Evolutionary conservation across 2,888 invertebrate genomes (phyloP).

Genomic region (Phorcus lineatus): DNA sequence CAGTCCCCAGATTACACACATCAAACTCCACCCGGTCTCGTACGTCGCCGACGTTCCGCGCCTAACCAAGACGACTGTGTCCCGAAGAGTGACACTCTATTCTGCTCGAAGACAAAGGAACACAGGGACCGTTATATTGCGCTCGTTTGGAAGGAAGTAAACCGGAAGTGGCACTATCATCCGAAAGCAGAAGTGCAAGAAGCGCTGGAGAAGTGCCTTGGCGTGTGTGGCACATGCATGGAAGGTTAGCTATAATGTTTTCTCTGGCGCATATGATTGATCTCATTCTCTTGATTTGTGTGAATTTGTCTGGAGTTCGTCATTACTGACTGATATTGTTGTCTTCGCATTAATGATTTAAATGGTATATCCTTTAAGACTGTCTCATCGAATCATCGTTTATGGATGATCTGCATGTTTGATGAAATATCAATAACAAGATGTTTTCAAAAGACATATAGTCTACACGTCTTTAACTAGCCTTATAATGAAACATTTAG

Average conservation of each 20-base stretch:
- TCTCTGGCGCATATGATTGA: background rate
- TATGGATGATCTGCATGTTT: too few relatives aligned
- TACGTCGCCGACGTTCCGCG: constrained; percentile 33
- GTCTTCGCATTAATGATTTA: too few relatives aligned
- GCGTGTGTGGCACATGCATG: constrained; percentile 57
- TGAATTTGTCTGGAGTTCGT: background rate
- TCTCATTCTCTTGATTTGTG: background rate
- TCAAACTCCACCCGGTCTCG: constrained; percentile 40
- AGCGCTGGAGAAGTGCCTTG: constrained; percentile 54
- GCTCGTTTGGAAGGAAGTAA: constrained; percentile 42
- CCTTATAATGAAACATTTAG: too few relatives aligned
- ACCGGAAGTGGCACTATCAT: constrained; percentile 45
- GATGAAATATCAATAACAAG: too few relatives aligned
- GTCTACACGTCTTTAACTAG: too few relatives aligned
- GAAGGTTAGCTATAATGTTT: constrained; percentile 41
- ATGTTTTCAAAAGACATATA: too few relatives aligned
- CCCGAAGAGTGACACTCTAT: constrained; percentile 44
- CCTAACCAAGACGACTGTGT: constrained; percentile 42
- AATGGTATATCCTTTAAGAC: too few relatives aligned
- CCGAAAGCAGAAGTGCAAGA: constrained; percentile 37
- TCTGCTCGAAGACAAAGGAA: constrained; percentile 43
- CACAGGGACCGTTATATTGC: constrained; percentile 40
- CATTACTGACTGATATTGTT: too few relatives aligned
- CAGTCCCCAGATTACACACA: constrained; percentile 48
- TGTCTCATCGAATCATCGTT: too few relatives aligned